Evolutionary conservation across 1,140 invertebrate genomes (phyloP).

Genomic region (Drosophila tristis): DNA sequence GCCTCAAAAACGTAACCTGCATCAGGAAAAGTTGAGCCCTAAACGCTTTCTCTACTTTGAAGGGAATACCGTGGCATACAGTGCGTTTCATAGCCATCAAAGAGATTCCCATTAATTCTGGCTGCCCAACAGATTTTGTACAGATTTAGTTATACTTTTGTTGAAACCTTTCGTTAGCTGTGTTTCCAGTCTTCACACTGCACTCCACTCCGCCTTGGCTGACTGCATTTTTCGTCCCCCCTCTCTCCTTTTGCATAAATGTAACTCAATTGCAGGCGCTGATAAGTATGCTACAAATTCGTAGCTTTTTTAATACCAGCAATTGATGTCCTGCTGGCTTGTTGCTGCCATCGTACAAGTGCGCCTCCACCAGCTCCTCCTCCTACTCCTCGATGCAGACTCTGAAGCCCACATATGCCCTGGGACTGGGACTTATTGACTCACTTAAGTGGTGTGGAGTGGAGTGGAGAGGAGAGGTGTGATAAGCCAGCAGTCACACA

Average conservation of each 20-base stretch:
- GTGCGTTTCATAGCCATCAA: too few relatives aligned
- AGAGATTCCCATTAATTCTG: too few relatives aligned
- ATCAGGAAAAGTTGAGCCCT: too few relatives aligned
- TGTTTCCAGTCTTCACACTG: not conserved
- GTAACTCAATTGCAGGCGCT: conserved; percentile 38
- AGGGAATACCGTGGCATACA: too few relatives aligned
- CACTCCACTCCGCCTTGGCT: too few relatives aligned
- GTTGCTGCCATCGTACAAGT: not conserved
- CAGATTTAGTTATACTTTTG: not conserved
- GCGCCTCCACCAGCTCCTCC: not conserved
- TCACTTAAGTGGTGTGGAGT: conserved; percentile 12
- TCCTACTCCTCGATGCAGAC: not conserved
- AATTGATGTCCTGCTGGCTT: conserved; percentile 32
- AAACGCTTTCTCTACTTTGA: too few relatives aligned
- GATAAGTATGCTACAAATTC: conserved; percentile 43
- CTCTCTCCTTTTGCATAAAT: too few relatives aligned
- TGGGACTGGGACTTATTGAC: conserved; percentile 12
- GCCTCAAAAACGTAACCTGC: too few relatives aligned
- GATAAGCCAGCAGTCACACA: conserved; percentile 3
- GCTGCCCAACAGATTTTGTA: too few relatives aligned
- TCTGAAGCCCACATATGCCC: not conserved
- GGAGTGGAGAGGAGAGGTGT: not conserved
- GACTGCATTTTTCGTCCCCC: too few relatives aligned
- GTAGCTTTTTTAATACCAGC: conserved; percentile 23
- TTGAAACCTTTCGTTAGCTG: not conserved